Percentiles rank a stretch among this genome's conserved stretches.
Conservation (phyloP, 2,888 invertebrate genomes). For the Frankliniella fusca region DNA sequence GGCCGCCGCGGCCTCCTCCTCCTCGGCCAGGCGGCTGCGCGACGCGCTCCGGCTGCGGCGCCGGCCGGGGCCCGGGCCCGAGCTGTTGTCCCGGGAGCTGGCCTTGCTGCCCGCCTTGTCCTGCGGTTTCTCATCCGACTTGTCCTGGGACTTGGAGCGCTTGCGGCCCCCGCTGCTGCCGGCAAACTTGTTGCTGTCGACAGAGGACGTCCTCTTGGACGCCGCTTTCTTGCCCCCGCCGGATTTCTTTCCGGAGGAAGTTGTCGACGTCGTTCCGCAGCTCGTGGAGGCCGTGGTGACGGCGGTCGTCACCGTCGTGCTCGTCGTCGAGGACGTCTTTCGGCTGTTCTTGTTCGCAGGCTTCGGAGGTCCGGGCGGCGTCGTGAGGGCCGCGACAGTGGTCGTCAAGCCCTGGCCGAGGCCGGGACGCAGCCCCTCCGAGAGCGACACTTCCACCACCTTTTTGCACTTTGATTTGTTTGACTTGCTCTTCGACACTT, state of each 20-base stretch:
- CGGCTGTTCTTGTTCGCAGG: slow-evolving; percentile 33
- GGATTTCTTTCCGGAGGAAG: background rate
- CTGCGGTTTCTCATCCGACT: background rate
- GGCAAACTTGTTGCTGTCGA: background rate
- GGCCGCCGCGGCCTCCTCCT: slow-evolving; percentile 33
- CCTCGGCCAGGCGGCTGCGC: slow-evolving; percentile 30
- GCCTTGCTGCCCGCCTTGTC: background rate
- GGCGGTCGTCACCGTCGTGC: slow-evolving; percentile 8
- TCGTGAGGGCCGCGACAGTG: slow-evolving; percentile 34
- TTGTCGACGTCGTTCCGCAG: background rate
- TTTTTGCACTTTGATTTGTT: slow-evolving; percentile 30
- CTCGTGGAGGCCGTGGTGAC: slow-evolving; percentile 27
- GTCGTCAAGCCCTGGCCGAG: slow-evolving; percentile 29
- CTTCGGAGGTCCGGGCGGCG: slow-evolving; percentile 34
- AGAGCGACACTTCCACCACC: background rate
- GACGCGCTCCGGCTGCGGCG: slow-evolving; percentile 34
- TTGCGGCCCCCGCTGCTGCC: background rate
- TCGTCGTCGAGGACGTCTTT: slow-evolving; percentile 9
- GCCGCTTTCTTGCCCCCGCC: background rate
- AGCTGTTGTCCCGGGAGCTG: background rate
- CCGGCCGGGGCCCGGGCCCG: background rate
- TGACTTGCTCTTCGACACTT: slow-evolving; percentile 33
- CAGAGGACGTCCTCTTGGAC: background rate
- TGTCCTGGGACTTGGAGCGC: slow-evolving; percentile 11
- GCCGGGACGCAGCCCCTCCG: slow-evolving; percentile 32